A percentile compares a stretch with the other conserved stretches of the same genome.
Evolutionary conservation across 2,797 vertebrate species (phyloP).

Genomic region (Hipposideros larvatus): DNA sequence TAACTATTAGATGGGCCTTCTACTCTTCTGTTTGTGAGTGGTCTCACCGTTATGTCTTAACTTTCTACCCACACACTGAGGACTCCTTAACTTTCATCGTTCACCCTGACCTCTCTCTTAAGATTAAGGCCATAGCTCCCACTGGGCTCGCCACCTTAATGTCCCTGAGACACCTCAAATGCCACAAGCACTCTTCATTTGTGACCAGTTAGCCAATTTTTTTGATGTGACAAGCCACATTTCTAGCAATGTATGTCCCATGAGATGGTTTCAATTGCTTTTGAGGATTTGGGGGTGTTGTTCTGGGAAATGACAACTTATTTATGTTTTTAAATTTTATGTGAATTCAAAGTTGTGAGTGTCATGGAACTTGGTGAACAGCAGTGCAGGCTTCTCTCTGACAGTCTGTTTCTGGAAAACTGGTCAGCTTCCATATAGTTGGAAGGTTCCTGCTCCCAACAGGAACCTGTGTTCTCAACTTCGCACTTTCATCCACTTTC

Average conservation of each 20-base stretch:
- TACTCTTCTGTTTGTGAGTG: not conserved
- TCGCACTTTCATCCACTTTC: not conserved
- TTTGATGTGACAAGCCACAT: not conserved
- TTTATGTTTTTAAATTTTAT: not conserved
- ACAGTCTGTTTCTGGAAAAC: not conserved
- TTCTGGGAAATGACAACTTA: not conserved
- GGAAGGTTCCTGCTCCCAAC: no score
- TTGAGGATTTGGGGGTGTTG: not conserved
- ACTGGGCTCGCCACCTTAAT: fast-evolving
- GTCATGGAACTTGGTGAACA: not conserved
- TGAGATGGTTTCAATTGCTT: not conserved
- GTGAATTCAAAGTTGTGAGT: not conserved
- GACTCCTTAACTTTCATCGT: no score
- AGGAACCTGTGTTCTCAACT: not conserved
- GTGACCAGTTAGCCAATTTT: not conserved
- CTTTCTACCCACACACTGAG: not conserved
- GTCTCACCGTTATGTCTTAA: not conserved
- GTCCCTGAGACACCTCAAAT: not conserved
- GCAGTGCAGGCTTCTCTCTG: not conserved
- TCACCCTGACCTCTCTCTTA: no score
- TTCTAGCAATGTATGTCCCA: not conserved
- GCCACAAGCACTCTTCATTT: fast-evolving
- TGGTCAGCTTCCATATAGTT: not conserved
- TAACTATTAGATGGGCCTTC: not conserved
- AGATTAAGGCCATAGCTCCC: not conserved